Conservation (phyloP, 2,888 invertebrate genomes). For the Desoria tigrina region DNA sequence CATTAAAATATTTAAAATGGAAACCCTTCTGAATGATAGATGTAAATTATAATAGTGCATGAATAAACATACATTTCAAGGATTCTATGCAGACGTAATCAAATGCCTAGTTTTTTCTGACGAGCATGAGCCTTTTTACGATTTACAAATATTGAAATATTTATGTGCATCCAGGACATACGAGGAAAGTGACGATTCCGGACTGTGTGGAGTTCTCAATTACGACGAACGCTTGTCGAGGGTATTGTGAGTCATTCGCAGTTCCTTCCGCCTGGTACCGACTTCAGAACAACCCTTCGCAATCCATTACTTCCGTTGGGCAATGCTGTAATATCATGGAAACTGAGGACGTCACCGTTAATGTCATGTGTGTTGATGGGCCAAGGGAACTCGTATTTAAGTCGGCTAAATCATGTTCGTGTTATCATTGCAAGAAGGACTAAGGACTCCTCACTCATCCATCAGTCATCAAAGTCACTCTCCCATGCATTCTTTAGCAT, state of each 20-base stretch:
- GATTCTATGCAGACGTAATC: too few species aligned
- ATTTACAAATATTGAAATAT: too few species aligned
- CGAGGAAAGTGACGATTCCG: slow-evolving; percentile 76
- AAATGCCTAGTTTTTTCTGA: too few species aligned
- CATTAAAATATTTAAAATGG: too few species aligned
- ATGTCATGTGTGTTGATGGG: slow-evolving; percentile 73
- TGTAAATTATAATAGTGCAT: too few species aligned
- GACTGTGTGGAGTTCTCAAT: slow-evolving; percentile 82
- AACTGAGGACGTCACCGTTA: slow-evolving; percentile 70
- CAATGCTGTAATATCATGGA: slow-evolving; percentile 90
- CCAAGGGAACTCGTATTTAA: slow-evolving; percentile 76
- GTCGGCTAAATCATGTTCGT: slow-evolving; percentile 78
- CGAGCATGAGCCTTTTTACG: too few species aligned
- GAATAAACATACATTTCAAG: too few species aligned
- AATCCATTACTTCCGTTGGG: slow-evolving; percentile 75
- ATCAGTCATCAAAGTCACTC: background rate
- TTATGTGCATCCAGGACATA: slow-evolving; percentile 70
- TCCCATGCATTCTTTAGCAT: too few species aligned
- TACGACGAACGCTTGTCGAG: slow-evolving; percentile 75
- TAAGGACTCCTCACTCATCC: slow-evolving; percentile 54
- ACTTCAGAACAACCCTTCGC: slow-evolving; percentile 61
- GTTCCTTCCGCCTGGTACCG: slow-evolving; percentile 69
- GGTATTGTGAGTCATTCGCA: slow-evolving; percentile 84
- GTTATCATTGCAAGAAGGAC: slow-evolving; percentile 83
- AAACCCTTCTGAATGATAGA: too few species aligned